Evolutionary conservation across 2,113 vertebrate species (phyloP).

Genomic region (Poeciliopsis retropinna): DNA sequence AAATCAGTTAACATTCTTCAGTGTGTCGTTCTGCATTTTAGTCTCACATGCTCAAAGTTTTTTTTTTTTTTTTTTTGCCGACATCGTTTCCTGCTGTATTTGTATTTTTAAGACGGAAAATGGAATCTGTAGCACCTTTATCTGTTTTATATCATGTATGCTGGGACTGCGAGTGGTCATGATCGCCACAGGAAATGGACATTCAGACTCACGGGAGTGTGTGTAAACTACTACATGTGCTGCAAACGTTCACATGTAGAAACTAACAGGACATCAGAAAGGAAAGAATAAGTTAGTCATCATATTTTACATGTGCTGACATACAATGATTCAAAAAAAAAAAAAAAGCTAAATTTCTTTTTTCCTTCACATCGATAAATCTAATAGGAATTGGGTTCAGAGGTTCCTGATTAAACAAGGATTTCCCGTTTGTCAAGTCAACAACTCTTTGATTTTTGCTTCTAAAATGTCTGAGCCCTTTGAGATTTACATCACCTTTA

Average conservation of each 20-base stretch:
- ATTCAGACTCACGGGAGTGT: slow-evolving; percentile 1
- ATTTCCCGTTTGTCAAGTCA: slow-evolving; percentile 17
- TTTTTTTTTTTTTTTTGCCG: neutral
- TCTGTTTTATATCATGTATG: slow-evolving; percentile 16
- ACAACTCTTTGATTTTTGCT: slow-evolving; percentile 1
- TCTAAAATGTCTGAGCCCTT: slow-evolving; percentile 20
- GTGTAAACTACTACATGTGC: slow-evolving; percentile 13
- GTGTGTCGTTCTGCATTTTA: neutral
- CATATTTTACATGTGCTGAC: slow-evolving; percentile 20
- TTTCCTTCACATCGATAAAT: slow-evolving; percentile 28
- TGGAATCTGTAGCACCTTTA: slow-evolving; percentile 41
- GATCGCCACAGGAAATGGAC: slow-evolving; percentile 7
- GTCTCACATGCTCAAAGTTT: neutral
- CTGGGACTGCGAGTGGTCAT: neutral
- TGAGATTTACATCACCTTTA: slow-evolving; percentile 7
- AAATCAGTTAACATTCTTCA: slow-evolving; percentile 44
- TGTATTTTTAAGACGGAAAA: neutral
- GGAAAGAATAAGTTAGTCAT: slow-evolving; percentile 52
- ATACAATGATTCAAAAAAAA: slow-evolving; percentile 19
- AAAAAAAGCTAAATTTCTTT: slow-evolving; percentile 11
- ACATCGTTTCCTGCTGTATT: neutral
- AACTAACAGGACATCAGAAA: slow-evolving; percentile 19
- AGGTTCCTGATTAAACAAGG: neutral
- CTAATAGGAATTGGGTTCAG: neutral
- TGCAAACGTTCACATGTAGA: slow-evolving; percentile 21